phyloP scores from a whole-genome alignment of 1,140 invertebrate genomes.

The Papilio dardanus region DNA sequence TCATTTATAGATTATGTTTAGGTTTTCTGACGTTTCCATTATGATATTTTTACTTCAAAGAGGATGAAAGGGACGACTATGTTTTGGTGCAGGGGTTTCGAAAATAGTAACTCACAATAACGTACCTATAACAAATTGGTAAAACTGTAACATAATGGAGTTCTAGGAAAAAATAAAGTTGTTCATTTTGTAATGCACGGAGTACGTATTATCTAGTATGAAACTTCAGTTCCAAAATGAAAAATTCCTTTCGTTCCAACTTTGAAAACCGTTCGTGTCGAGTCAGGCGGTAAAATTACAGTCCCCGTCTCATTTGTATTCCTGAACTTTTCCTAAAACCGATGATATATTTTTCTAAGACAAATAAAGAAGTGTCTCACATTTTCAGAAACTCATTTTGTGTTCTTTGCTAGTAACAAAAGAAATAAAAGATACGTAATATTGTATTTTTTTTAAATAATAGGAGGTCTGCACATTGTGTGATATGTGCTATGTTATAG shows the following conservation, averaged over 20 bases:
- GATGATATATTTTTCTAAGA: conserved; percentile 22
- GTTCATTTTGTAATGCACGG: neutral
- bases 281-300: conserved; percentile 30
- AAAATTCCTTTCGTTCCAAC: conserved; percentile 34
- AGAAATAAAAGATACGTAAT: neutral
- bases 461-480: too few species aligned
- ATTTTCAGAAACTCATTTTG: neutral
- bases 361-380: conserved; percentile 2
- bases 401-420: neutral
- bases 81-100: too few species aligned
- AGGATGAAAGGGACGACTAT: too few species aligned
- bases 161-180: neutral
- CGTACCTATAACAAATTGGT: neutral
- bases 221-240: conserved; percentile 27
- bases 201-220: neutral
- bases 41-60: too few species aligned
- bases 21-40: too few species aligned
- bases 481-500: too few species aligned
- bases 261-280: conserved; percentile 28
- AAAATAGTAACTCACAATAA: too few species aligned
- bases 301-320: conserved; percentile 25
- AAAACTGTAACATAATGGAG: neutral
- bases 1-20: too few species aligned
- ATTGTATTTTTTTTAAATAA: too few species aligned
- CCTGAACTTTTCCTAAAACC: conserved; percentile 25